A percentile compares a stretch with the other conserved stretches of the same genome.
phyloP scores from a whole-genome alignment of 2,888 invertebrate genomes.

The Zele albiditarsus region DNA sequence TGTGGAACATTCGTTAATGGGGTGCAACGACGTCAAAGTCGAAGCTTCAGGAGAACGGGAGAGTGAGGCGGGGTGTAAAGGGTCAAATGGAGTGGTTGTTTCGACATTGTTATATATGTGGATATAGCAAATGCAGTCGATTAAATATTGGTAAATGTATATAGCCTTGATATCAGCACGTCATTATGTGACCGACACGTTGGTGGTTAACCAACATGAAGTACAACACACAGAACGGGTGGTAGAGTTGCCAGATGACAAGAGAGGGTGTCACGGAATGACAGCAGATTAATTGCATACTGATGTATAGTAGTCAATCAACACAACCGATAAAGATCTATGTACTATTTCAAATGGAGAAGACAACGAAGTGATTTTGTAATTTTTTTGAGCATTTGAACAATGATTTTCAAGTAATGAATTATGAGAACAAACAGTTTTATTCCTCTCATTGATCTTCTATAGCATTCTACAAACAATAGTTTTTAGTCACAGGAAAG shows the following conservation, averaged over 20 bases:
- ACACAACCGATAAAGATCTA: background rate
- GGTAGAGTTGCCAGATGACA: background rate
- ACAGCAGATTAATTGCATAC: slow-evolving; percentile 20
- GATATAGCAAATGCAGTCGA: slow-evolving; percentile 41
- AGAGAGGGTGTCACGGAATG: background rate
- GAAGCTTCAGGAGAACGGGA: background rate
- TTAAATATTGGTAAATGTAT: slow-evolving; percentile 22
- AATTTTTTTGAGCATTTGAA: too few species aligned
- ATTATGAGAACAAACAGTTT: too few species aligned
- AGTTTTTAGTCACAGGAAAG: too few species aligned
- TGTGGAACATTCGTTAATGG: slow-evolving; percentile 57
- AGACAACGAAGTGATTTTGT: too few species aligned
- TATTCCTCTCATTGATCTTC: too few species aligned
- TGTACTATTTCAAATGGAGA: too few species aligned
- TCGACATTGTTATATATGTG: slow-evolving; percentile 54
- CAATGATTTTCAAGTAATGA: too few species aligned
- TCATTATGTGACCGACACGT: slow-evolving; percentile 30
- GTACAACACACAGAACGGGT: background rate
- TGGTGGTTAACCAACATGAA: slow-evolving; percentile 29
- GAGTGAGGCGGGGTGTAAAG: slow-evolving; percentile 41
- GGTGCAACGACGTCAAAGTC: slow-evolving; percentile 56
- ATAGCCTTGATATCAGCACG: slow-evolving; percentile 51
- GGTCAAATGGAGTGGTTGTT: slow-evolving; percentile 53
- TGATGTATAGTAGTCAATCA: background rate
- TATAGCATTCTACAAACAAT: too few species aligned